Evolutionary conservation across 2,797 vertebrate species (phyloP).

Genomic region (Muraenolepis orangiensis): DNA sequence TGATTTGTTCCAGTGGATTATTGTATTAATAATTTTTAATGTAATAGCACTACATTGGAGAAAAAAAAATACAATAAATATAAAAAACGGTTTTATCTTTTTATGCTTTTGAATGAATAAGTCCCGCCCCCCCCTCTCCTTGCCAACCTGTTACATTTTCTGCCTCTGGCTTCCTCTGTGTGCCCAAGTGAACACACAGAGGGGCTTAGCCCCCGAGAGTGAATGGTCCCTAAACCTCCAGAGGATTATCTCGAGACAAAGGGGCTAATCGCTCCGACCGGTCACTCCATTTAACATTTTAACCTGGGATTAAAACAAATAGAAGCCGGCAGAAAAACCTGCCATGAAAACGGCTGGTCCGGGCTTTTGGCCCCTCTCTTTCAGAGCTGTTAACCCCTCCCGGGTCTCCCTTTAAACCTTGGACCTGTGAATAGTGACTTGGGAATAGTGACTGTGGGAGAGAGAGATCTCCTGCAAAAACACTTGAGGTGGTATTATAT

Average conservation of each 20-base stretch:
- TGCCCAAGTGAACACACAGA: constrained; percentile 75
- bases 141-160: constrained; percentile 34
- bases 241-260: constrained; percentile 60
- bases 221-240: constrained; percentile 61
- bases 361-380: constrained; percentile 31
- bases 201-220: constrained; percentile 60
- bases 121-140: neutral
- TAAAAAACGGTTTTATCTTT: too few species aligned
- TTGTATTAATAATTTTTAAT: too few species aligned
- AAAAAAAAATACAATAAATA: too few species aligned
- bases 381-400: constrained; percentile 29
- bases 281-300: constrained; percentile 45
- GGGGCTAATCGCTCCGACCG: constrained; percentile 65
- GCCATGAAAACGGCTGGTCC: constrained; percentile 23
- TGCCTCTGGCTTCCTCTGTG: constrained; percentile 68
- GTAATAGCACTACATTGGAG: too few species aligned
- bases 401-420: constrained; percentile 7
- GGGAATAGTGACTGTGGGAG: too few species aligned
- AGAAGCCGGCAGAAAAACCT: constrained; percentile 21
- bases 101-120: neutral
- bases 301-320: constrained; percentile 53
- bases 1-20: too few species aligned
- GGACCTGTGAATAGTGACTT: neutral
- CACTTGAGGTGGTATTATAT: too few species aligned
- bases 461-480: neutral